These are phyloP conservation scores for Nannoperca obscura DNA, from an alignment of 2,797 vertebrate genomes.

Conservation along the genomic window DNA sequence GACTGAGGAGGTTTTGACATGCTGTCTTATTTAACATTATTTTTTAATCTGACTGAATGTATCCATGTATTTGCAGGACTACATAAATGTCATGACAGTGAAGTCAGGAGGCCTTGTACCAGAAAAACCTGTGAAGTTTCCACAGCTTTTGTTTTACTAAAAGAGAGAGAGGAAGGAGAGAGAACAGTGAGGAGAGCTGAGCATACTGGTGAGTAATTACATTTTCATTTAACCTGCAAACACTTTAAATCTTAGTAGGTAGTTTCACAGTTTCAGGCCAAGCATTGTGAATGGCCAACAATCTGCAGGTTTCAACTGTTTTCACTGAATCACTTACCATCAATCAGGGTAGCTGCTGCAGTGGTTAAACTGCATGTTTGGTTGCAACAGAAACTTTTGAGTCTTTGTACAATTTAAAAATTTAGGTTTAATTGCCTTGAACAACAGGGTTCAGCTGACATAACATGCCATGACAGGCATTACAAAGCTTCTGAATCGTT, in stretches of 20 bases:
- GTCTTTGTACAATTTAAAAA: neutral
- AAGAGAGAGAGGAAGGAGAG: slow-evolving; percentile 55
- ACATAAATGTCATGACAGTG: slow-evolving; percentile 64
- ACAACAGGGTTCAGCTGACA: neutral
- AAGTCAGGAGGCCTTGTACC: slow-evolving; percentile 86
- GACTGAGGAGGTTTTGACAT: neutral
- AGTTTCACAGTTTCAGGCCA: neutral
- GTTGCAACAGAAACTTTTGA: neutral
- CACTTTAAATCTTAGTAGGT: neutral
- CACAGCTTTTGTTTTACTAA: slow-evolving; percentile 73
- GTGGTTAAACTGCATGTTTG: neutral
- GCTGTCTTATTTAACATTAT: neutral
- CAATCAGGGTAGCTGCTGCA: neutral
- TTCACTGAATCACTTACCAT: slow-evolving; percentile 7
- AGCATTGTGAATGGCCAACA: neutral
- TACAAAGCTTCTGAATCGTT: neutral
- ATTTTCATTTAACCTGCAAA: neutral
- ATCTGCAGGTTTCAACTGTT: neutral
- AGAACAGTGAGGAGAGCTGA: slow-evolving; percentile 83
- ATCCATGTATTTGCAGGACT: slow-evolving; percentile 70
- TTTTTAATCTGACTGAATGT: slow-evolving; percentile 17
- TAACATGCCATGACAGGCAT: neutral
- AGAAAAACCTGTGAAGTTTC: slow-evolving; percentile 94
- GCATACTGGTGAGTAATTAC: slow-evolving; percentile 89
- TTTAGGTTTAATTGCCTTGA: neutral